Evolutionary conservation across 2,888 invertebrate genomes (phyloP).

Genomic region (Ormia ochracea): DNA sequence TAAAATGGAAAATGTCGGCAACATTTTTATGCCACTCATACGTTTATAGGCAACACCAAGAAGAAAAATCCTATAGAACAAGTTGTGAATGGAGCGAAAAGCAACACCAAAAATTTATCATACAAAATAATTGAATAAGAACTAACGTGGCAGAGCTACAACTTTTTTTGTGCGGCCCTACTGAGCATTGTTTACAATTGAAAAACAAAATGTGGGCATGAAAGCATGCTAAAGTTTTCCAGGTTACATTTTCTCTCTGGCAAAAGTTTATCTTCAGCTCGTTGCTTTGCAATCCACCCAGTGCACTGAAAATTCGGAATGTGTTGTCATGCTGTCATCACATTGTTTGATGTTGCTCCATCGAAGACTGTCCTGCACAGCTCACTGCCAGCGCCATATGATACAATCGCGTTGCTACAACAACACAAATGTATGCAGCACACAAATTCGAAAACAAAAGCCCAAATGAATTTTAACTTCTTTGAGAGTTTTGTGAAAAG

Average conservation of each 20-base stretch:
- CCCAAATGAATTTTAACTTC: conserved; percentile 28
- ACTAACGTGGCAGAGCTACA: no score
- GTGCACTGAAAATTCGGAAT: conserved; percentile 6
- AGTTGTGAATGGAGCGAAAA: no score
- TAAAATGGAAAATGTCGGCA: no score
- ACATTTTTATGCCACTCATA: no score
- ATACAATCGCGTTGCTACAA: neutral
- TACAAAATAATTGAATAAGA: no score
- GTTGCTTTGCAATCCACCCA: conserved; percentile 8
- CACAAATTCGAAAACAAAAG: conserved; percentile 1
- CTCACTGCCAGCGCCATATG: conserved; percentile 19
- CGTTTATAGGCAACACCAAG: no score
- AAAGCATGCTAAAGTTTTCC: no score
- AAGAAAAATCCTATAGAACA: no score
- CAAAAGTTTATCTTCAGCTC: neutral
- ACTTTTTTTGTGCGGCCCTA: no score
- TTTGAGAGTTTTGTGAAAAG: neutral
- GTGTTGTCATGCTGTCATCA: neutral
- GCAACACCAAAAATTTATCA: no score
- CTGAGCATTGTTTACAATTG: neutral
- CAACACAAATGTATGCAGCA: neutral
- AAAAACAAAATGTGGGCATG: no score
- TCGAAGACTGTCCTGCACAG: conserved; percentile 7
- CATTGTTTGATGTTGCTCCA: conserved; percentile 19
- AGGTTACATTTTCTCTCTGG: neutral